phyloP scores from a whole-genome alignment of 2,888 invertebrate species.

The Ophion obscuratus region DNA sequence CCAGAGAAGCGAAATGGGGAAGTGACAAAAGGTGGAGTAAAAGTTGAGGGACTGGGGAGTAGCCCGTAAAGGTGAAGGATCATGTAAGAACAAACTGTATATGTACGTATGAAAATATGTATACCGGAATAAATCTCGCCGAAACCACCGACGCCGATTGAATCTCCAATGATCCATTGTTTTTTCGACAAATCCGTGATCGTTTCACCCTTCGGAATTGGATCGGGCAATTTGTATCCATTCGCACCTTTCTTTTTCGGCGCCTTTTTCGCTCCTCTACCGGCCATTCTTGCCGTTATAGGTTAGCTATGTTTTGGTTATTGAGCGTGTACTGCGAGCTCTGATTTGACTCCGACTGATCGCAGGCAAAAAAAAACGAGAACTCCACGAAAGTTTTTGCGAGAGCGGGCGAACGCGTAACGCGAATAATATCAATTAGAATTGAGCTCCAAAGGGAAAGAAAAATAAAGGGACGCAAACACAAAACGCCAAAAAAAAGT shows the following conservation, averaged over 20 bases:
- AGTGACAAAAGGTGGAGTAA: not conserved
- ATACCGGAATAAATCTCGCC: slow-evolving; percentile 96
- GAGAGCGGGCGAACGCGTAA: not conserved
- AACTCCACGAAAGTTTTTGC: not conserved
- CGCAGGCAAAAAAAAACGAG: too few relatives aligned
- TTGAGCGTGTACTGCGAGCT: too few relatives aligned
- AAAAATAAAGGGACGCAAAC: not conserved
- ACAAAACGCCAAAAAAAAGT: not conserved
- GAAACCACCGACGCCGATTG: slow-evolving; percentile 96
- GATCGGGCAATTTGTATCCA: slow-evolving; percentile 88
- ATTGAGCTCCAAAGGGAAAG: not conserved
- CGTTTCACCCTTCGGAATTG: slow-evolving; percentile 90
- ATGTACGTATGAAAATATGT: slow-evolving; percentile 49
- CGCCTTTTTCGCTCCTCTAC: slow-evolving; percentile 58
- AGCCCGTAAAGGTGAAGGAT: not conserved
- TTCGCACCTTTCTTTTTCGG: slow-evolving; percentile 81
- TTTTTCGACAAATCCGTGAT: slow-evolving; percentile 91
- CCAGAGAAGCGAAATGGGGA: not conserved
- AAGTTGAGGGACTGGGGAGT: not conserved
- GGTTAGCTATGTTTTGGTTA: not conserved
- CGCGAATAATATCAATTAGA: not conserved
- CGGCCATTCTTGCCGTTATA: slow-evolving; percentile 47
- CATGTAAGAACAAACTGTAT: not conserved
- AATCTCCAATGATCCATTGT: slow-evolving; percentile 93
- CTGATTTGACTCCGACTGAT: too few relatives aligned